Evolutionary conservation across 2,113 vertebrate species (phyloP), one percentile per base, ranked within the genome.

Genomic region (Nyctibius bracteatus): DNA sequence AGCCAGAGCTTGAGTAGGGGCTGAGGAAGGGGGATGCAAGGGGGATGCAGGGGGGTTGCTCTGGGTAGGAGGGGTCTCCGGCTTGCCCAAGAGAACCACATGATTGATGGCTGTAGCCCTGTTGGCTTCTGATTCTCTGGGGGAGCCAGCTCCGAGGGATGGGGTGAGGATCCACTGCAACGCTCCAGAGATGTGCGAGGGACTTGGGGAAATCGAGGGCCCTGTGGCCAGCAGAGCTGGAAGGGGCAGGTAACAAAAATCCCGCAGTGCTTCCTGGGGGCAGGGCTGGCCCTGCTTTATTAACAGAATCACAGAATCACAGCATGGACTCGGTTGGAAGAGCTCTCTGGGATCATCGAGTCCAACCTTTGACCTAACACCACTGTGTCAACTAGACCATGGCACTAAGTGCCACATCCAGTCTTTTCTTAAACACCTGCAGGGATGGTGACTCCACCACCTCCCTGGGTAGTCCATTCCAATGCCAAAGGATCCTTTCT

Each of bases 51-150:
- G n/a, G n/a, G n/a, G n/a, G n/a, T 12, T n/a, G 20, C 28, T 72
- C 20, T 24, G 16, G 24, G 21, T 18, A 6, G 49, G 25, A 61
- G 14, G 2, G 10, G 7, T 35, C 31, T n/a, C 12, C 1, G 5
- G 22, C 71, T 74, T 74, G 47, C 13, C 66, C 39, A 46, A 31
- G 46, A 9, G 17, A 24, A 59, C 23, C 23, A 5, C 7, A 31
- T 18, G 12, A 14, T 41, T 31, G 22, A 17, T 59, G 52, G 52
- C 28, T 35, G 15, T 6, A n/a, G 37, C 33, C 9, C 6, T 3
- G 13, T 21, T 62, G 25, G 10, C 58, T 86, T 31, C 33, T 0
- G 1, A 3, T 71, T 41, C 17, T 33, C 10, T 2, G 2, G 24
- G 71, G 24, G 14, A 65, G 30, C 6, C 57, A 59, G 25, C 14